These are phyloP conservation scores for Ooceraea biroi DNA, from an alignment of 1,140 invertebrate genomes.

Conservation along the genomic window DNA sequence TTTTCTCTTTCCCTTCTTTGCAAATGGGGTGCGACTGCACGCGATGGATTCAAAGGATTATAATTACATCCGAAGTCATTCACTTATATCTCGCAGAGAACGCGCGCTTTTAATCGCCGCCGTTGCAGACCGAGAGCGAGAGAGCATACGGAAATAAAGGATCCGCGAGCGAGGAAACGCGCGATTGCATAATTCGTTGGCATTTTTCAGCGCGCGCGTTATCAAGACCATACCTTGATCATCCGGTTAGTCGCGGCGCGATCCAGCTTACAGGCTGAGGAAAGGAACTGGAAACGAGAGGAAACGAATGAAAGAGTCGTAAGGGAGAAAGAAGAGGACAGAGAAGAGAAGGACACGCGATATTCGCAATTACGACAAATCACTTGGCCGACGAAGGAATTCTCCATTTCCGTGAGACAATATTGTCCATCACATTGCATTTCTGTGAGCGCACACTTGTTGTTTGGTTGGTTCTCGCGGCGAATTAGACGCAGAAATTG, in stretches of 20 bases:
- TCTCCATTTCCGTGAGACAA: constrained; percentile 73
- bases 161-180: constrained; percentile 29
- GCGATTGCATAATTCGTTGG: constrained; percentile 60
- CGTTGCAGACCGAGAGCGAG: background rate
- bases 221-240: constrained; percentile 45
- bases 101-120: constrained; percentile 30
- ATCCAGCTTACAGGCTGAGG: constrained; percentile 6
- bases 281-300: background rate
- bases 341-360: constrained; percentile 44
- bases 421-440: constrained; percentile 66
- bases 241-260: background rate
- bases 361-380: constrained; percentile 79
- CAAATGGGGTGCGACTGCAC: background rate
- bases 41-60: constrained; percentile 41
- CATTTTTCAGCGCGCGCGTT: constrained; percentile 73
- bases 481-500: constrained; percentile 56
- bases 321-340: background rate
- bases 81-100: constrained; percentile 24
- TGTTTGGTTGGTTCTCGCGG: constrained; percentile 52
- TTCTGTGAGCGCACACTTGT: constrained; percentile 53
- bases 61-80: constrained; percentile 32
- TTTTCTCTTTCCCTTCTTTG: too few relatives aligned
- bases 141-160: constrained; percentile 12
- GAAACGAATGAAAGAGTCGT: background rate
- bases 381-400: constrained; percentile 71